A percentile compares a stretch with the other conserved stretches of the same genome.
Evolutionary conservation across 2,888 invertebrate species (phyloP).

Genomic region (Seira sanloemensis): DNA sequence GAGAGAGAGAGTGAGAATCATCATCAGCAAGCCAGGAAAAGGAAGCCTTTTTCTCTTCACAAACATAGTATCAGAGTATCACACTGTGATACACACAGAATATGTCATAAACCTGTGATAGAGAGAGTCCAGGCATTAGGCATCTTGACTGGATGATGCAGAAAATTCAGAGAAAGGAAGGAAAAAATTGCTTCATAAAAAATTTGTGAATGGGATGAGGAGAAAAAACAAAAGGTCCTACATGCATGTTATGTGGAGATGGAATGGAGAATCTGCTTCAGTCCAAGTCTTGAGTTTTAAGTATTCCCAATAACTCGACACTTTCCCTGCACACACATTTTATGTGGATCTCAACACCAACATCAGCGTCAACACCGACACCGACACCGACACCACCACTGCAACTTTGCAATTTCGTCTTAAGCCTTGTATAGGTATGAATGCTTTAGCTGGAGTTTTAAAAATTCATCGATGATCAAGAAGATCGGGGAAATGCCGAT

Average conservation of each 20-base stretch:
- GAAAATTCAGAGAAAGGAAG: background rate
- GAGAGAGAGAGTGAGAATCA: conserved; percentile 2
- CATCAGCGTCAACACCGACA: no score
- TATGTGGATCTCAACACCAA: background rate
- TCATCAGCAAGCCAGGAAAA: background rate
- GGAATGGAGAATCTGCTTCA: background rate
- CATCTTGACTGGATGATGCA: background rate
- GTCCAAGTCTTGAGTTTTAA: background rate
- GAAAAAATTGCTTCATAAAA: conserved; percentile 20
- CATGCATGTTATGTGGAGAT: background rate
- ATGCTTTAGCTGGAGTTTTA: background rate
- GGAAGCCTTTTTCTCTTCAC: background rate
- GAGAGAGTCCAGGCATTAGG: background rate
- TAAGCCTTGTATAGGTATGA: background rate
- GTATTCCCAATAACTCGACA: background rate
- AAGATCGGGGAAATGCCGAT: background rate
- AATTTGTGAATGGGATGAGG: background rate
- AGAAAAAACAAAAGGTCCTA: background rate
- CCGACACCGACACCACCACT: background rate
- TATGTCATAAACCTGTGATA: background rate
- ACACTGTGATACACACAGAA: conserved; percentile 12
- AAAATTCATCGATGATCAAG: conserved; percentile 9
- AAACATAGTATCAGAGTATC: conserved; percentile 11
- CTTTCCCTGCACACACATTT: background rate
- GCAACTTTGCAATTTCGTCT: conserved; percentile 8